phyloP scores from a whole-genome alignment of 2,113 vertebrate species.

The sheep (Ovis aries) region ARS-UI_Ramb_v3.0 NC_056056.1:129679001-129679500 shows the following conservation, averaged over 20 bases:
- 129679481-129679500: too few species aligned
- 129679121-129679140: conserved; percentile 5
- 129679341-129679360: neutral
- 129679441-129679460: too few species aligned
- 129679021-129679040: neutral
- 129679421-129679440: too few species aligned
- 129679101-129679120: neutral
- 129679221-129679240: neutral
- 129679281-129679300: neutral
- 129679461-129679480: too few species aligned
- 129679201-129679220: neutral
- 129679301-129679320: neutral
- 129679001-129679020: neutral
- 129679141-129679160: neutral
- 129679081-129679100: neutral
- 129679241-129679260: neutral
- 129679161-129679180: neutral
- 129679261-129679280: neutral
- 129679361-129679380: neutral
- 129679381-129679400: too few species aligned
- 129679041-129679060: neutral
- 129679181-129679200: neutral
- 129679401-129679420: too few species aligned
- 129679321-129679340: neutral
- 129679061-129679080: neutral